phyloP scores from a whole-genome alignment of 2,797 vertebrate genomes.

The Crenuchus spilurus region DNA sequence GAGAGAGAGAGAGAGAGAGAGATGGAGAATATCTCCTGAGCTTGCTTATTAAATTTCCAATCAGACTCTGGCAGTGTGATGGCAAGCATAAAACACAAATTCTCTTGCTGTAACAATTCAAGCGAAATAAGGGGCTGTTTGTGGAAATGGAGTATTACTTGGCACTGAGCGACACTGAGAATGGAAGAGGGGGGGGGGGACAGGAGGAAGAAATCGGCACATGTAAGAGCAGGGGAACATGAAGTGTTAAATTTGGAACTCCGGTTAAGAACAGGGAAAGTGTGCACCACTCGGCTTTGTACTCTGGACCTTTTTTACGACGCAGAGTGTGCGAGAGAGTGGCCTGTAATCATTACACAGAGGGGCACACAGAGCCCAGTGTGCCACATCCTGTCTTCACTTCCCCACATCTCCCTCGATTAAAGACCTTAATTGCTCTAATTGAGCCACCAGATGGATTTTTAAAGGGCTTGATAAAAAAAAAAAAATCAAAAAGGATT shows the following conservation, averaged over 20 bases:
- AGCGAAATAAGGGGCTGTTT: slow-evolving; percentile 38
- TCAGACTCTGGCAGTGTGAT: slow-evolving; percentile 50
- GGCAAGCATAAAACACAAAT: slow-evolving; percentile 58
- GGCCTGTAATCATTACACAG: slow-evolving; percentile 11
- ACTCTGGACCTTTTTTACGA: slow-evolving; percentile 45
- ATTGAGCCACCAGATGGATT: slow-evolving; percentile 54
- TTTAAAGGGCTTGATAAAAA: slow-evolving; percentile 39
- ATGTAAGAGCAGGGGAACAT: slow-evolving; percentile 2
- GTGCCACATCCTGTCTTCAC: slow-evolving; percentile 43
- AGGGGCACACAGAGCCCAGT: slow-evolving; percentile 25
- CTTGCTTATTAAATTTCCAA: slow-evolving; percentile 59
- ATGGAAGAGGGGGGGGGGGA: slow-evolving; percentile 4
- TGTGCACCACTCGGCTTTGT: slow-evolving; percentile 23
- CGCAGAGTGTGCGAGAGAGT: slow-evolving; percentile 15
- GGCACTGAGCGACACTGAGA: slow-evolving; percentile 39
- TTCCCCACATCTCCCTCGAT: slow-evolving; percentile 36
- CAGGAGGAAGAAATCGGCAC: slow-evolving; percentile 3
- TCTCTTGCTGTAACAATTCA: slow-evolving; percentile 49
- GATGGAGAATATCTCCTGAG: slow-evolving; percentile 41
- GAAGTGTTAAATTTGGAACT: slow-evolving; percentile 40
- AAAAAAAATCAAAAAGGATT: slow-evolving; percentile 42
- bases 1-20: slow-evolving; percentile 50
- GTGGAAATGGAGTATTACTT: slow-evolving; percentile 46
- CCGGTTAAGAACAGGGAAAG: slow-evolving; percentile 40
- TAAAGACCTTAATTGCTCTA: slow-evolving; percentile 51